A percentile compares a stretch with the other conserved stretches of the same genome.
These are phyloP conservation scores for Chiloscyllium punctatum DNA, from an alignment of 2,797 vertebrate genomes.

Conservation along the genomic window DNA sequence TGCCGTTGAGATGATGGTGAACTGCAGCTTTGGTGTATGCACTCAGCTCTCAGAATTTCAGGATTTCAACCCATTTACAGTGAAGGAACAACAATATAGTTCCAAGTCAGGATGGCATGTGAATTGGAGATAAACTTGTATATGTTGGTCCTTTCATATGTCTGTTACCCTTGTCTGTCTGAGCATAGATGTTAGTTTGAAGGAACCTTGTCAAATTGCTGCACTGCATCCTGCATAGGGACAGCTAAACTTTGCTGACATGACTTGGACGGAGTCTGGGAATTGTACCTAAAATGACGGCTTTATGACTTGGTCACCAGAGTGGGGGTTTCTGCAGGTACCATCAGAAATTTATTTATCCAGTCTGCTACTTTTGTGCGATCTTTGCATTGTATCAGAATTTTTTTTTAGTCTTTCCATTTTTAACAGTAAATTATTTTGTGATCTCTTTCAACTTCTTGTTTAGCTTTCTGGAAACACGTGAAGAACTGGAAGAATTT, in stretches of 20 bases:
- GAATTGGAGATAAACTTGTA: not conserved
- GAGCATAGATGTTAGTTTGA: not conserved
- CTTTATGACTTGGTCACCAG: too few species aligned
- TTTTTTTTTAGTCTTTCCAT: not conserved
- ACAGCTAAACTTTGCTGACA: not conserved
- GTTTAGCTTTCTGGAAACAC: constrained; percentile 82
- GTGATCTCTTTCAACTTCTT: not conserved
- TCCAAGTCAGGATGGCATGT: not conserved
- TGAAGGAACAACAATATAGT: not conserved
- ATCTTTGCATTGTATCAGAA: not conserved
- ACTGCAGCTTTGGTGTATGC: too few species aligned
- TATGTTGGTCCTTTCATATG: not conserved
- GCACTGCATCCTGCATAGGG: not conserved
- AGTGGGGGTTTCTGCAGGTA: not conserved
- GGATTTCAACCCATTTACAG: not conserved
- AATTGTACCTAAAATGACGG: not conserved
- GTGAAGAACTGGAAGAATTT: constrained; percentile 93
- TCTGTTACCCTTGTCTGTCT: not conserved
- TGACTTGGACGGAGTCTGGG: not conserved
- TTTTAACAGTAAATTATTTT: not conserved
- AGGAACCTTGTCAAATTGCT: not conserved
- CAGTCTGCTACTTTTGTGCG: not conserved
- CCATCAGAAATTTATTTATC: not conserved
- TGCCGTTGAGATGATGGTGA: too few species aligned
- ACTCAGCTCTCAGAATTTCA: not conserved